Conservation (phyloP, 2,113 vertebrate species). For the Phalacrocorax pelagicus region DNA sequence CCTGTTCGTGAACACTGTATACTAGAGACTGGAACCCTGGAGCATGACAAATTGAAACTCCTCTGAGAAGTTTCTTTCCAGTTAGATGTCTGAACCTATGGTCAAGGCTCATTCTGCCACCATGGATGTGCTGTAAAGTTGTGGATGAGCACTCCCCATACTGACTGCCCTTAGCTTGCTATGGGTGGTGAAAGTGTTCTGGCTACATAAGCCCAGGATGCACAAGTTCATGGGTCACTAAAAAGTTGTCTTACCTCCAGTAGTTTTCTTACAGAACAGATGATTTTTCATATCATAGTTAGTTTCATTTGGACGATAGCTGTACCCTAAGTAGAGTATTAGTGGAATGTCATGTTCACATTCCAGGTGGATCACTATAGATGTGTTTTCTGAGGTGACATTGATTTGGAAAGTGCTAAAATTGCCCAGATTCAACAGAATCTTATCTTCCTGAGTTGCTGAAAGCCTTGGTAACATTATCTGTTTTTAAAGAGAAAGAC, state of each 20-base stretch:
- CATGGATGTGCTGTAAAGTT: not conserved
- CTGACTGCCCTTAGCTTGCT: not conserved
- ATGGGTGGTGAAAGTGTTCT: not conserved
- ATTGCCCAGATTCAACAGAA: constrained; percentile 78
- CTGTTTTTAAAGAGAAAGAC: constrained; percentile 64
- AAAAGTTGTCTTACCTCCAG: constrained; percentile 73
- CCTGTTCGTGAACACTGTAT: not conserved
- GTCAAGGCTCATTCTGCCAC: not conserved
- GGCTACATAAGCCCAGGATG: not conserved
- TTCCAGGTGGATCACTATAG: constrained; percentile 86
- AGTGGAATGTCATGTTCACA: constrained; percentile 78
- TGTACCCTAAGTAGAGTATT: constrained; percentile 81
- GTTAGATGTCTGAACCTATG: not conserved
- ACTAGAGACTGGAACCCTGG: not conserved
- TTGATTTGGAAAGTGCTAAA: constrained; percentile 84
- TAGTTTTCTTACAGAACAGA: constrained; percentile 66
- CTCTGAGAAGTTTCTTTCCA: not conserved
- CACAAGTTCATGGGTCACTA: not conserved
- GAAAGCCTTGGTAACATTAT: constrained; percentile 83
- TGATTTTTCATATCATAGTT: constrained; percentile 75
- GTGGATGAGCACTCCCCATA: not conserved
- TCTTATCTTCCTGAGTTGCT: constrained; percentile 69
- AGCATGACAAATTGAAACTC: not conserved
- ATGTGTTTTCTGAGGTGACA: constrained; percentile 76
- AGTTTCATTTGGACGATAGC: constrained; percentile 81